Evolutionary conservation across 2,113 vertebrate genomes (phyloP).

Genomic region (Oxyruncus cristatus): DNA sequence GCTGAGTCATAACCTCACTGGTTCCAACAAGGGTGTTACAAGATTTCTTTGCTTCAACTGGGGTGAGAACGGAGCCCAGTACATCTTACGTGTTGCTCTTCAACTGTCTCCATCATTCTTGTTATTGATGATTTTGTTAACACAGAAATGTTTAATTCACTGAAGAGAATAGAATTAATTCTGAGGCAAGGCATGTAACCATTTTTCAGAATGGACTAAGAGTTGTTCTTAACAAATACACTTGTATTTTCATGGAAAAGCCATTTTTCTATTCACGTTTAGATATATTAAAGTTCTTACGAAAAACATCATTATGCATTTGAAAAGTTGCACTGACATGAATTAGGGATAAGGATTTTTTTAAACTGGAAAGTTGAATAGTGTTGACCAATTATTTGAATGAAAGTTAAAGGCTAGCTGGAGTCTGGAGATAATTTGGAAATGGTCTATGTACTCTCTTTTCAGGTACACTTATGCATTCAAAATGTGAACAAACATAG

Average conservation of each 20-base stretch:
- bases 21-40: not conserved
- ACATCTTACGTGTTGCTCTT: not conserved
- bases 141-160: not conserved
- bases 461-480: not conserved
- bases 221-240: not conserved
- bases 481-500: not conserved
- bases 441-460: not conserved
- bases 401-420: not conserved
- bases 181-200: not conserved
- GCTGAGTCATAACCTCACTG: not conserved
- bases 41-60: not conserved
- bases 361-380: not conserved
- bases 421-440: not conserved
- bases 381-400: not conserved
- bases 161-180: not conserved
- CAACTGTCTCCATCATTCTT: not conserved
- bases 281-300: not conserved
- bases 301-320: not conserved
- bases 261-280: not conserved
- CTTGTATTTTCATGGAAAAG: not conserved
- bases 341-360: not conserved
- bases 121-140: not conserved
- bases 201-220: not conserved
- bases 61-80: not conserved
- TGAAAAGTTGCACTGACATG: not conserved